Base-by-base conservation (phyloP, 1,140 invertebrate species). In the Drosophila pectinifera region DNA sequence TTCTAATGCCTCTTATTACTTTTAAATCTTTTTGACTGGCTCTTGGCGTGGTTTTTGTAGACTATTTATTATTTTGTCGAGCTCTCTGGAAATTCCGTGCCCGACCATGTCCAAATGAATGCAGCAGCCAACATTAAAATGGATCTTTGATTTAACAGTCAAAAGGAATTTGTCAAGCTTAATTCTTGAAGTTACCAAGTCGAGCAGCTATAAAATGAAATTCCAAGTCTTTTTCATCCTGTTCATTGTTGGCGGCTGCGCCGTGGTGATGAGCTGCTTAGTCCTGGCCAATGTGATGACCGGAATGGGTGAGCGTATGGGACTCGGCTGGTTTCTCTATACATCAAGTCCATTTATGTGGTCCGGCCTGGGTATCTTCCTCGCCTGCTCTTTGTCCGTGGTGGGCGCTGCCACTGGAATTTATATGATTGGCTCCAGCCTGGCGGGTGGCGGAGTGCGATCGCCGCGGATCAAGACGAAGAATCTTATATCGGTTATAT, bases 391-490 rank as follows among this genome's bases (percentile, higher is more conserved):
- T 3, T 93, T 99, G 11, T 99, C 98, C 5, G 98, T 99, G 11
- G 96, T 99, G 49, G 99, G 99, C 46, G 98, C 99, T 63, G 99
- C 98, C 51, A 94, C 97, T 95, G 99, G 99, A 28, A 99, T 99
- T 78, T 97, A 98, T 92, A 98, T 98, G 39, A 99, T 98, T 16
- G 99, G 99, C 46, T 95, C 96, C 8, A 98, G 97, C 84, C 99
- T 99, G 90, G 93, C 99, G n/a, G 99, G 99, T 42, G 99, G 96
- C 61, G 99, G 99, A 90, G 98, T 99, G 0, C 99, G 99, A 93
- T 97, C 98, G 10, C 99, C 99, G 0, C 94, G 99, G 72, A 99
- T 99, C 91, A 98, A 99, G 93, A 99, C 99, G 22, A 99, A 99
- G 93, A 99, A 99, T 93, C 95, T 99, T 65, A 99, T 99, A 78